Evolutionary conservation across 2,113 vertebrate species (phyloP).

Genomic region (Aythya baeri): DNA sequence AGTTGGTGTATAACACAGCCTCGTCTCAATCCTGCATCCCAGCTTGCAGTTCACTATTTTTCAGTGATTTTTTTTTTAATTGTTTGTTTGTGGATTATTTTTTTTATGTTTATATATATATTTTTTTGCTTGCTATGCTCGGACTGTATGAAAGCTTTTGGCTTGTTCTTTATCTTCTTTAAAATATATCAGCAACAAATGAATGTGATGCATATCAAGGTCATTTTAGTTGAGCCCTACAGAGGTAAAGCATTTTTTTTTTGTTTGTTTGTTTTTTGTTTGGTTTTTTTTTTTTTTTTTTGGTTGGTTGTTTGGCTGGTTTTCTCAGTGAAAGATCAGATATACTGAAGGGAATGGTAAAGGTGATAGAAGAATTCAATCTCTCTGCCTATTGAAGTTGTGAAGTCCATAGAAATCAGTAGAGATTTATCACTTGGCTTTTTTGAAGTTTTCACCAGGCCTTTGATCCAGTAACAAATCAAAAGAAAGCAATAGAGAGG

Average conservation of each 20-base stretch:
- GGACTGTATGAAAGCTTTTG: background rate
- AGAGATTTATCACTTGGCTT: background rate
- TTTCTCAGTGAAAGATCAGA: background rate
- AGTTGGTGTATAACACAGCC: background rate
- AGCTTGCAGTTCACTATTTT: background rate
- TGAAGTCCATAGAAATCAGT: background rate
- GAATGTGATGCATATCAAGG: background rate
- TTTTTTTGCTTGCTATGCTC: background rate
- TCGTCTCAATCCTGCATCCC: background rate
- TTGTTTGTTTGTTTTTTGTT: too few species aligned
- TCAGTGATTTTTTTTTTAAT: background rate
- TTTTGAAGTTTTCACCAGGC: background rate
- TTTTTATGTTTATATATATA: too few species aligned
- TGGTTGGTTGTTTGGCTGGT: too few species aligned
- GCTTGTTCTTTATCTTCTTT: background rate
- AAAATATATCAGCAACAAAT: background rate
- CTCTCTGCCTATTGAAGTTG: background rate
- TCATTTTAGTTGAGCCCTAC: background rate
- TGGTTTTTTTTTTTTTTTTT: background rate
- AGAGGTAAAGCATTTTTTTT: background rate
- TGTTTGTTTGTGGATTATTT: too few species aligned
- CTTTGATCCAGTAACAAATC: background rate
- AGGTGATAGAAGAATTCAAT: background rate
- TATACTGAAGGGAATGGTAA: background rate
- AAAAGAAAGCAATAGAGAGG: background rate